Evolutionary conservation across 2,888 invertebrate species (phyloP).

Genomic region (Chrysolina oricalcia): DNA sequence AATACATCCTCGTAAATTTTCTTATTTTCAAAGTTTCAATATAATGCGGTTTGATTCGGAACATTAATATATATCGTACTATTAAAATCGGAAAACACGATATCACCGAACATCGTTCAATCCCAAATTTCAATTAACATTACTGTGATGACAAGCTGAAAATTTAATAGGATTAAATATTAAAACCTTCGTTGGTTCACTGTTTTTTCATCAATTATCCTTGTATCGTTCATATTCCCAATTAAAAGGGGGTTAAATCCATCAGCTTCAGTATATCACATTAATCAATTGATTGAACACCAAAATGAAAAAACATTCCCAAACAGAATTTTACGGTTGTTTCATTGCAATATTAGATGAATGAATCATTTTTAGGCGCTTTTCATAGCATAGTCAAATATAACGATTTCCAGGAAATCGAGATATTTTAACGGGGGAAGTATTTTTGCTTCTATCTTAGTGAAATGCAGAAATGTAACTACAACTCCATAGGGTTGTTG

Average conservation of each 20-base stretch:
- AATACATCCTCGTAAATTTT: too few species aligned
- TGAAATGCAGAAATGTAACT: too few species aligned
- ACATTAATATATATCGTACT: background rate
- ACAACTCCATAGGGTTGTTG: too few species aligned
- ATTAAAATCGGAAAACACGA: too few species aligned
- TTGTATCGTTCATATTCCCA: slow-evolving; percentile 13
- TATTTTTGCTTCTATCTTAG: too few species aligned
- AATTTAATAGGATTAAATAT: background rate
- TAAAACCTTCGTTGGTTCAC: background rate
- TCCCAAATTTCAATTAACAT: background rate
- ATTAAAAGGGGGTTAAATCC: slow-evolving; percentile 6
- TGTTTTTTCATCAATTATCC: slow-evolving; percentile 4
- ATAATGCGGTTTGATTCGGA: background rate
- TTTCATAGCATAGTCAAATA: too few species aligned
- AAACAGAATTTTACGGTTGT: background rate
- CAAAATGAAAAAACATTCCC: background rate
- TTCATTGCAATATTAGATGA: background rate
- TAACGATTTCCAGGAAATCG: too few species aligned
- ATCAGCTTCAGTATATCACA: background rate
- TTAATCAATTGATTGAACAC: slow-evolving; percentile 13
- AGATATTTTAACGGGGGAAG: too few species aligned
- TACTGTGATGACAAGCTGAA: background rate
- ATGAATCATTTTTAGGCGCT: background rate
- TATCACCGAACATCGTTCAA: background rate
- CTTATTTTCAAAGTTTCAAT: too few species aligned